These are phyloP conservation scores for Zingel zingel DNA, from an alignment of 2,113 vertebrate species.

Conservation along the genomic window DNA sequence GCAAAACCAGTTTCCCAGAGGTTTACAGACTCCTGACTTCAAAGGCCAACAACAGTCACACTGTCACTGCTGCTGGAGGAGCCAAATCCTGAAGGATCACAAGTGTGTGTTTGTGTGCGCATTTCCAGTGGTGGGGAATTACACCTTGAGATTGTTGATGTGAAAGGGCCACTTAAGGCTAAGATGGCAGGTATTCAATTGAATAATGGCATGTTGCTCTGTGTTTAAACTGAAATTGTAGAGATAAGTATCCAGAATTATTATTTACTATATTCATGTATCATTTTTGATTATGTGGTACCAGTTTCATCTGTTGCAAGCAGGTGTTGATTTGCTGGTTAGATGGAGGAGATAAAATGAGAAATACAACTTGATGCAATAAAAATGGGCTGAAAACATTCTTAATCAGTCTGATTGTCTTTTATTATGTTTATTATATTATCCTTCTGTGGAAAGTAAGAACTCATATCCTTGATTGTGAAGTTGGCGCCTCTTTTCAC, in stretches of 20 bases:
- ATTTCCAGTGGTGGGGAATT: constrained; percentile 26
- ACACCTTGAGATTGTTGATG: constrained; percentile 21
- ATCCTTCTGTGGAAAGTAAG: background rate
- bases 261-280: background rate
- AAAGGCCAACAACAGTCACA: constrained; percentile 61
- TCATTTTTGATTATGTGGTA: background rate
- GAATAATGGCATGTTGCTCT: background rate
- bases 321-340: background rate
- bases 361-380: background rate
- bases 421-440: too few relatives aligned
- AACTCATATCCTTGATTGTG: background rate
- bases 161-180: constrained; percentile 1
- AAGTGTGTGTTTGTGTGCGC: constrained; percentile 14
- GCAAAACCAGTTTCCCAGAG: constrained; percentile 64
- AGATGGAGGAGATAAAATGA: background rate
- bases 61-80: constrained; percentile 54
- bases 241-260: background rate
- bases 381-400: background rate
- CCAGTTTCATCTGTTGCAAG: constrained; percentile 5
- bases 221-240: background rate
- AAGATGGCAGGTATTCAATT: background rate
- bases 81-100: constrained; percentile 54
- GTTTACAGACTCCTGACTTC: constrained; percentile 72
- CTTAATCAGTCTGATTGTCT: background rate
- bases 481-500: background rate